Evolutionary conservation across 1,140 invertebrate genomes (phyloP), one percentile per base, ranked within the genome.

Genomic region (Thaumatotibia leucotreta): DNA sequence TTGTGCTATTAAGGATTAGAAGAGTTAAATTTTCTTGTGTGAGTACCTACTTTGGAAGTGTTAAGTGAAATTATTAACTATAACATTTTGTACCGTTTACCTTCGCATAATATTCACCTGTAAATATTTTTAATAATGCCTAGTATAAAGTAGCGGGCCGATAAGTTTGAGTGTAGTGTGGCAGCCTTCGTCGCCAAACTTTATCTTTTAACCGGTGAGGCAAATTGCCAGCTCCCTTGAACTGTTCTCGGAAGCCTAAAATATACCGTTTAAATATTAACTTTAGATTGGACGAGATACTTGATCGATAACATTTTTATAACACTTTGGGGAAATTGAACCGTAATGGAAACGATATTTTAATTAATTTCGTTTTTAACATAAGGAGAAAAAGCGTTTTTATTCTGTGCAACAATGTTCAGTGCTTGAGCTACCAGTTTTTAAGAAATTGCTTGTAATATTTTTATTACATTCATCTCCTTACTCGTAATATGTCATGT

Each of bases 211-310:
- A 63, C 22, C 32, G 50, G 2, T 27, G 63, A 45, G 39, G 63
- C 58, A 73, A 73, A 73, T 73, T 73, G 65, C 61, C 6, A 23
- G 61, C 66, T 66, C 66, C 64, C 64, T 50, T 29, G 22, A 45
- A 63, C 23, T 31, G 54, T 73, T 68, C 71, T 68, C 54, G 68
- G 71, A 69, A 73, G 58, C 61, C 35, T 67, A 65, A 67, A 67
- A 69, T 67, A 64, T 52, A 73, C 27, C 61, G 33, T 67, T 65
- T 68, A 45, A 58, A 69, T 62, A 63, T 65, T 65, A 69, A 69
- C 63, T 69, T 65, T 52, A 69, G 67, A 65, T 69, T 65, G 50
- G 27, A 35, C 20, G 58, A 50, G 62, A 54, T 69, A 63, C 22
- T 24, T 66, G 68, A 69, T 69, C 64, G 49, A 65, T 66, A 66